phyloP scores from a whole-genome alignment of 2,888 invertebrate species.

The Phortica magna region DNA sequence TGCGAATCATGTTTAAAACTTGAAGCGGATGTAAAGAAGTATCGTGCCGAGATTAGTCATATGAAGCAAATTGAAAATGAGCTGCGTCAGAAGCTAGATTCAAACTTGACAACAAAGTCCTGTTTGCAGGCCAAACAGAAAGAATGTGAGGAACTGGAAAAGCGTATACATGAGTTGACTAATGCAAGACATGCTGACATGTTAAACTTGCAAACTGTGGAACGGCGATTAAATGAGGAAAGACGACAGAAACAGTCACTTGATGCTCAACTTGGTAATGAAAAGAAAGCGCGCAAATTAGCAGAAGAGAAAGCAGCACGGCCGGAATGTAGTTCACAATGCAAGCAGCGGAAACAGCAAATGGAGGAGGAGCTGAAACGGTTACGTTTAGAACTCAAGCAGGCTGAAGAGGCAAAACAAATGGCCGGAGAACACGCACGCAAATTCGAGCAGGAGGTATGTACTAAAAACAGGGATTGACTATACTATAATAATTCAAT shows the following conservation, averaged over 20 bases:
- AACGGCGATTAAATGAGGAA: constrained; percentile 90
- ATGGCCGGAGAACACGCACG: constrained; percentile 76
- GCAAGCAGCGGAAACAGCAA: constrained; percentile 83
- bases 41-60: constrained; percentile 76
- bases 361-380: constrained; percentile 85
- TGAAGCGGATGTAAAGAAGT: constrained; percentile 77
- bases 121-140: constrained; percentile 86
- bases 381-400: constrained; percentile 82
- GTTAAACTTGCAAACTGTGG: constrained; percentile 86
- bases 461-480: constrained; percentile 29
- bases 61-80: constrained; percentile 78
- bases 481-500: neutral
- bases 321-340: constrained; percentile 84
- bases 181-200: constrained; percentile 88
- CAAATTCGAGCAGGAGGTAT: constrained; percentile 77
- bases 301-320: constrained; percentile 79
- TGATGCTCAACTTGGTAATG: constrained; percentile 86
- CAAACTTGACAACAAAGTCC: constrained; percentile 84
- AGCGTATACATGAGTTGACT: constrained; percentile 86
- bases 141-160: constrained; percentile 92
- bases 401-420: constrained; percentile 83
- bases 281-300: constrained; percentile 84
- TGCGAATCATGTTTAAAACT: constrained; percentile 77
- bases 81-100: constrained; percentile 78
- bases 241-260: constrained; percentile 86